Conservation (phyloP, 1,140 invertebrate species). For the Phymorhynchus buccinoides region DNA sequence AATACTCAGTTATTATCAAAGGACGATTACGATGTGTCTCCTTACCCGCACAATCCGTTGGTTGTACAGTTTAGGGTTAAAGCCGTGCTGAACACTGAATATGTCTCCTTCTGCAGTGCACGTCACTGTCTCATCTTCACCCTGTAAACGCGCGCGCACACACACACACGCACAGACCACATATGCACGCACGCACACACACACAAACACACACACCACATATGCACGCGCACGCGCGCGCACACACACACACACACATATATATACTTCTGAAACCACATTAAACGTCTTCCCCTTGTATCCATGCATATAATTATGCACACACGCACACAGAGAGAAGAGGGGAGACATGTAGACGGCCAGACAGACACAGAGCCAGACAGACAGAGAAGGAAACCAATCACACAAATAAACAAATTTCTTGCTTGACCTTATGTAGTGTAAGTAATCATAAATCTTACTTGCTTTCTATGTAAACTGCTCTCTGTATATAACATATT, state of each 20-base stretch:
- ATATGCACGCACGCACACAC: background rate
- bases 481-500: too few relatives aligned
- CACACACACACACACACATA: background rate
- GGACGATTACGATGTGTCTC: too few relatives aligned
- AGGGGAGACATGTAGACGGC: background rate
- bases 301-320: background rate
- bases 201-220: too few relatives aligned
- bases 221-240: background rate
- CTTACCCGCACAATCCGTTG: slow-evolving; percentile 37
- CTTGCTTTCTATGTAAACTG: too few relatives aligned
- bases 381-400: background rate
- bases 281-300: background rate
- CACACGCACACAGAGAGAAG: background rate
- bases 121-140: slow-evolving; percentile 41
- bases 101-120: slow-evolving; percentile 33
- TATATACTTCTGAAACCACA: background rate
- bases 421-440: too few relatives aligned
- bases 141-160: slow-evolving; percentile 9
- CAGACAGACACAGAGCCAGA: background rate
- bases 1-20: too few relatives aligned
- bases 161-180: background rate
- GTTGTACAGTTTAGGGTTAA: slow-evolving; percentile 37
- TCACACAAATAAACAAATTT: background rate
- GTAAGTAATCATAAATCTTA: too few relatives aligned
- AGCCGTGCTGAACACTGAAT: slow-evolving; percentile 41